A percentile compares a stretch with the other conserved stretches of the same genome.
phyloP scores from a whole-genome alignment of 2,888 invertebrate species.

The Heliconius erato region DNA sequence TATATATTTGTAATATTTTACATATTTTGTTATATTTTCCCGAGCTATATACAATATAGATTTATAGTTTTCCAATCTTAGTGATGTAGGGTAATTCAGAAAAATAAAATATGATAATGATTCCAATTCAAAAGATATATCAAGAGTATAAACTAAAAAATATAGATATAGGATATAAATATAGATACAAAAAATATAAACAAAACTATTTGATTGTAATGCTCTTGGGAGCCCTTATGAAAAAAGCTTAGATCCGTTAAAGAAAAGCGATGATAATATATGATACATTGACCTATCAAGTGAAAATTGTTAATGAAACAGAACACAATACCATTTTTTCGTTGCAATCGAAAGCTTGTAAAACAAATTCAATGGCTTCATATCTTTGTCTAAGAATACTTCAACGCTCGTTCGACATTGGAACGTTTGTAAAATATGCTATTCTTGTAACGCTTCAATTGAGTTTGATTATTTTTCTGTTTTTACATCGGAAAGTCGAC shows the following conservation, averaged over 20 bases:
- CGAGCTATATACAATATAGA: neutral
- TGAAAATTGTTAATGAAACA: conserved; percentile 54
- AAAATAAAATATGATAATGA: too few relatives aligned
- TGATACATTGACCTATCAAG: conserved; percentile 44
- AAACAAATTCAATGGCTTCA: conserved; percentile 70
- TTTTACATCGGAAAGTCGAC: conserved; percentile 60
- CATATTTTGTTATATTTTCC: neutral
- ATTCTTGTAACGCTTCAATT: conserved; percentile 75
- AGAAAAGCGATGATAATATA: neutral
- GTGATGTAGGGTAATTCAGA: too few relatives aligned
- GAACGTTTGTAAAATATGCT: conserved; percentile 67
- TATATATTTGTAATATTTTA: too few relatives aligned
- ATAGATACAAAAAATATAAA: too few relatives aligned
- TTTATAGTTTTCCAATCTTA: neutral
- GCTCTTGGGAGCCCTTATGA: neutral
- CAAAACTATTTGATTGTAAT: neutral
- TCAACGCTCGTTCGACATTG: conserved; percentile 62
- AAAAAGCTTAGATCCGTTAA: neutral
- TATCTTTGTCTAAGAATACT: conserved; percentile 66
- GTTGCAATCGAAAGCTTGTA: conserved; percentile 72
- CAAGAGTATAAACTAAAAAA: too few relatives aligned
- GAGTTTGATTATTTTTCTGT: conserved; percentile 71
- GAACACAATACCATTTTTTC: conserved; percentile 69
- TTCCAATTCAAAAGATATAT: too few relatives aligned
- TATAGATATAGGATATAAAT: too few relatives aligned